phyloP scores from a whole-genome alignment of 2,888 invertebrate genomes.

The Graphium colonna region DNA sequence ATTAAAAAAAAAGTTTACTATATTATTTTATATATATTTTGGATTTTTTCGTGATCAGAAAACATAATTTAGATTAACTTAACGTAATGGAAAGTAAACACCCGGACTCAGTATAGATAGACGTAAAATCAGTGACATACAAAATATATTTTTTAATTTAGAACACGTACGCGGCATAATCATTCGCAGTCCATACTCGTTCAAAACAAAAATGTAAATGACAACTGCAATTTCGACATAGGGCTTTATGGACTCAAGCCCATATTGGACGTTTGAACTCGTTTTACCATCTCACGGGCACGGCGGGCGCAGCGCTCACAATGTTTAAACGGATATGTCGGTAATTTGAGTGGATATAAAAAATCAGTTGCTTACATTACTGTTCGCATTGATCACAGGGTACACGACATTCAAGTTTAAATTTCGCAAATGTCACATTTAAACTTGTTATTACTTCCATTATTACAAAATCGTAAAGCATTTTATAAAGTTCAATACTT shows the following conservation, averaged over 20 bases:
- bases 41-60: too few species aligned
- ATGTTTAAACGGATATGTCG: slow-evolving; percentile 11
- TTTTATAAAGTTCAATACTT: slow-evolving; percentile 7
- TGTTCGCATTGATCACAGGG: slow-evolving; percentile 1
- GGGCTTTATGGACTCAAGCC: slow-evolving; percentile 22
- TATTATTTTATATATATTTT: too few species aligned
- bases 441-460: slow-evolving; percentile 8
- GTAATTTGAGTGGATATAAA: slow-evolving; percentile 1
- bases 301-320: background rate
- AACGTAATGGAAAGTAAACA: too few species aligned
- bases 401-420: slow-evolving; percentile 8
- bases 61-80: too few species aligned
- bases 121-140: background rate
- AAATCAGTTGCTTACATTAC: slow-evolving; percentile 8
- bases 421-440: slow-evolving; percentile 8
- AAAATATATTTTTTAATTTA: background rate
- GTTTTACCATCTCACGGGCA: slow-evolving; percentile 9
- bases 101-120: background rate
- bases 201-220: slow-evolving; percentile 16
- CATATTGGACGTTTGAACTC: slow-evolving; percentile 22
- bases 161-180: slow-evolving; percentile 1
- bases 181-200: background rate
- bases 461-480: slow-evolving; percentile 11
- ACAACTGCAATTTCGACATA: slow-evolving; percentile 22
- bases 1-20: too few species aligned